A percentile compares a stretch with the other conserved stretches of the same genome.
Evolutionary conservation across 2,888 invertebrate species (phyloP).

Genomic region (Pristionchus japonicus): DNA sequence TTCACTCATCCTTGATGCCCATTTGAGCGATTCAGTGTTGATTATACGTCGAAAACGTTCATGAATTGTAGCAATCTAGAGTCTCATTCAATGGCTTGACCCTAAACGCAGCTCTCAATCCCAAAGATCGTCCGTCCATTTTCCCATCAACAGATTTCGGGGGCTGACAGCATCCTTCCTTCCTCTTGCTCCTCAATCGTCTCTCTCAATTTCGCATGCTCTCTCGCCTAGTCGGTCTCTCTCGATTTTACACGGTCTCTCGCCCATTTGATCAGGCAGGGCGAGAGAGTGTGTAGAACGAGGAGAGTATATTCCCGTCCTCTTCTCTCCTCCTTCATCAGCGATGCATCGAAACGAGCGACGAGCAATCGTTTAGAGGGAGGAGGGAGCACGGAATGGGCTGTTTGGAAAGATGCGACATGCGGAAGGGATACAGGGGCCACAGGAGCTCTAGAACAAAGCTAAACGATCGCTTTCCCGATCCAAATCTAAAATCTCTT

Average conservation of each 20-base stretch:
- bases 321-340: not conserved
- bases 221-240: too few species aligned
- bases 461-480: too few species aligned
- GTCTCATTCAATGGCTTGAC: too few species aligned
- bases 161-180: not conserved
- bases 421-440: not conserved
- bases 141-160: not conserved
- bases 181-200: not conserved
- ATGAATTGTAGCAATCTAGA: too few species aligned
- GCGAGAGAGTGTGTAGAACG: not conserved
- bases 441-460: too few species aligned
- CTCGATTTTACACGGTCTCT: too few species aligned
- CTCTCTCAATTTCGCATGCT: too few species aligned
- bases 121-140: not conserved
- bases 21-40: not conserved
- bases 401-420: not conserved
- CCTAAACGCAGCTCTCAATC: too few species aligned
- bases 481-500: too few species aligned
- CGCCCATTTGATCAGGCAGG: not conserved
- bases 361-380: not conserved
- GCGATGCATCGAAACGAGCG: conserved; percentile 30
- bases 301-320: not conserved
- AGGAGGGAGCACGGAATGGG: conserved; percentile 9
- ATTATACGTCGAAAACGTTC: not conserved
- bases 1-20: not conserved